Evolutionary conservation across 2,888 invertebrate species (phyloP).

Genomic region (Megaustenia siamemsis): DNA sequence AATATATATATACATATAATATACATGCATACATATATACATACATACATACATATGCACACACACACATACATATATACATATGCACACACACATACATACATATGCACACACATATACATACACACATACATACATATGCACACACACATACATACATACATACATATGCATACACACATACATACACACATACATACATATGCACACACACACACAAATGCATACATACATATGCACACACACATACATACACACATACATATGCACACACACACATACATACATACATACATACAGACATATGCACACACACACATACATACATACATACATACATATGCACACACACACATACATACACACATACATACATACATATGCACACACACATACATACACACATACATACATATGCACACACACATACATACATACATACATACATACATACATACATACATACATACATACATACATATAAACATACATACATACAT

Average conservation of each 20-base stretch:
- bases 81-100: conserved; percentile 20
- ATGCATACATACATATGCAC: conserved; percentile 15
- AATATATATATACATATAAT: conserved; percentile 21
- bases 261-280: not conserved
- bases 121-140: not conserved
- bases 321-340: no score
- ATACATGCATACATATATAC: no score
- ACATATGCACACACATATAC: conserved; percentile 29
- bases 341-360: no score
- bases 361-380: conserved; percentile 13
- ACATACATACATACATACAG: conserved; percentile 13
- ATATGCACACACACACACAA: conserved; percentile 18
- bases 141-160: no score
- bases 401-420: conserved; percentile 1
- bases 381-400: conserved; percentile 7
- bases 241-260: conserved; percentile 13
- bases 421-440: not conserved
- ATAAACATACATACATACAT: not conserved
- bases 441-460: conserved; percentile 7
- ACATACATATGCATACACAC: not conserved
- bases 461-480: conserved; percentile 1
- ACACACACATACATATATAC: not conserved
- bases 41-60: no score
- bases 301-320: not conserved
- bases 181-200: not conserved